Conservation (phyloP, 2,888 invertebrate species). For the Lypha dubia region DNA sequence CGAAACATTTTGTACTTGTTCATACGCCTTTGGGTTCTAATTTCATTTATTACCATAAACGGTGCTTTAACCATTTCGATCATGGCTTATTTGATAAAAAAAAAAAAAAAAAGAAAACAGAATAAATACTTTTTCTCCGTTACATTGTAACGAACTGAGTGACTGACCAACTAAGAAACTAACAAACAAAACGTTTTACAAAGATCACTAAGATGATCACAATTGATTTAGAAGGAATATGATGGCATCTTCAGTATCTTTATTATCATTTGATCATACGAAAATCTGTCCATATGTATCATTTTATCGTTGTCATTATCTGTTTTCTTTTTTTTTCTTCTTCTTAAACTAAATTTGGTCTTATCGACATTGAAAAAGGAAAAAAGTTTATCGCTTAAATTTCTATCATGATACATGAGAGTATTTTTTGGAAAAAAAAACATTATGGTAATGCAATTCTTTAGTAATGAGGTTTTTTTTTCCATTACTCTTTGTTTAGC, state of each 20-base stretch:
- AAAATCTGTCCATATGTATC: constrained; percentile 37
- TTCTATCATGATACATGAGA: constrained; percentile 16
- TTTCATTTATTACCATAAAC: constrained; percentile 81
- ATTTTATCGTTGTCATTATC: constrained; percentile 58
- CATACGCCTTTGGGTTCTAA: constrained; percentile 77
- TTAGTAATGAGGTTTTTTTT: constrained; percentile 10
- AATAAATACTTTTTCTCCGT: constrained; percentile 15
- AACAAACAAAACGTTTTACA: not conserved
- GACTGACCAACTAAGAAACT: constrained; percentile 2
- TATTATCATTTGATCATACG: constrained; percentile 34
- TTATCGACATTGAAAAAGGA: constrained; percentile 25
- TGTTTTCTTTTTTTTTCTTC: not conserved
- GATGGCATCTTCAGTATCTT: constrained; percentile 46
- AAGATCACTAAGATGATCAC: constrained; percentile 34
- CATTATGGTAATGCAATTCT: constrained; percentile 25
- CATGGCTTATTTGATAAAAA: constrained; percentile 78
- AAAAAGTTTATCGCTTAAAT: constrained; percentile 37
- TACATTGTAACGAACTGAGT: constrained; percentile 47
- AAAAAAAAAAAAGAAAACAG: constrained; percentile 59
- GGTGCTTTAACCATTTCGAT: constrained; percentile 79
- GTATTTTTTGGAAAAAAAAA: not conserved
- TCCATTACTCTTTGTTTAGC: constrained; percentile 13
- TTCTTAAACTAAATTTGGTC: constrained; percentile 42
- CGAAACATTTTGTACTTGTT: constrained; percentile 44
- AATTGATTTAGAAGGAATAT: constrained; percentile 14